Conservation (phyloP, 1,140 invertebrate genomes). For the Hypothenemus hampei region DNA sequence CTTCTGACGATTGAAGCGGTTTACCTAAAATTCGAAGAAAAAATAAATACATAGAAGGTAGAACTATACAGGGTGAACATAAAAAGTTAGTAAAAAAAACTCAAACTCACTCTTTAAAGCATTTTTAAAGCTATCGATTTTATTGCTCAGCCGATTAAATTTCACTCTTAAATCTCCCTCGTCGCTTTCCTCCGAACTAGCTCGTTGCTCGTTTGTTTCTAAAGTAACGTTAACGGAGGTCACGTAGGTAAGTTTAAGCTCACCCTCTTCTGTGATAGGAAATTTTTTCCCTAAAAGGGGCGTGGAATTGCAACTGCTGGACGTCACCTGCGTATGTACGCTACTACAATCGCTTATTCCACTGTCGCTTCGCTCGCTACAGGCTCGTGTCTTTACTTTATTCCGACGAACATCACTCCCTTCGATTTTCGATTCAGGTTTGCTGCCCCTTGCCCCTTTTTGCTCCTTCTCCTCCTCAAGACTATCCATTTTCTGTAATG, state of each 20-base stretch:
- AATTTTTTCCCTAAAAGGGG: slow-evolving; percentile 43
- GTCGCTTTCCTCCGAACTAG: slow-evolving; percentile 10
- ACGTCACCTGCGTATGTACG: slow-evolving; percentile 29
- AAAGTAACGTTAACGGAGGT: slow-evolving; percentile 12
- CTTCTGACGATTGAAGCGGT: slow-evolving; percentile 33
- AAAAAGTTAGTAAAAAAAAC: neutral
- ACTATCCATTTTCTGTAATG: slow-evolving; percentile 43
- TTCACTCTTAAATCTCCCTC: neutral
- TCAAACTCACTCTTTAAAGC: slow-evolving; percentile 21
- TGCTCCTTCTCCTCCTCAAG: slow-evolving; percentile 42
- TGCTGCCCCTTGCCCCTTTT: neutral
- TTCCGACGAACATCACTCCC: neutral
- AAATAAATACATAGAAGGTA: no score
- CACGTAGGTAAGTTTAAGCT: slow-evolving; percentile 24
- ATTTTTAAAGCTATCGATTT: slow-evolving; percentile 30
- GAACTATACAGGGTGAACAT: no score
- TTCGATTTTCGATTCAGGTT: slow-evolving; percentile 20
- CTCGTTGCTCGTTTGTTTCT: slow-evolving; percentile 1
- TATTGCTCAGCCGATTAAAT: slow-evolving; percentile 22
- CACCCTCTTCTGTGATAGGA: slow-evolving; percentile 45
- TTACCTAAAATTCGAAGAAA: slow-evolving; percentile 30
- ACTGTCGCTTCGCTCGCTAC: slow-evolving; percentile 56
- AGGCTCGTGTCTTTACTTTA: slow-evolving; percentile 28
- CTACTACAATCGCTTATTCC: slow-evolving; percentile 57
- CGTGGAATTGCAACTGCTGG: slow-evolving; percentile 34